Conservation (phyloP, 2,797 vertebrate species). For the Thunnus albacares region DNA sequence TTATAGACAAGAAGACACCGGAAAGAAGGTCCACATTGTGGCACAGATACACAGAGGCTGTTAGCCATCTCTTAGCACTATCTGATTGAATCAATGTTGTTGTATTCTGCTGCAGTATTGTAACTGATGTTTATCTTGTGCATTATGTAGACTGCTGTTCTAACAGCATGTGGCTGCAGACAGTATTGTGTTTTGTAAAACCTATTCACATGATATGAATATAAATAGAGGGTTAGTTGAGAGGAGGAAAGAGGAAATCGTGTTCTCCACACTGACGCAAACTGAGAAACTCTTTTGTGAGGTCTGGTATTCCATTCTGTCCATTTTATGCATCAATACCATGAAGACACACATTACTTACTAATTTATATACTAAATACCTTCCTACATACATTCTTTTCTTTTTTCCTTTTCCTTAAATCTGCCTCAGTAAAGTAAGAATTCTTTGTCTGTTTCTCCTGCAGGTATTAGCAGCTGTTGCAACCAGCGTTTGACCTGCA, state of each 20-base stretch:
- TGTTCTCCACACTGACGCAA: neutral
- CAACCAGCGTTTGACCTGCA: neutral
- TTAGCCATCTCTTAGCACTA: neutral
- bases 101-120: neutral
- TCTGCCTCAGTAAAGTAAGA: accelerated
- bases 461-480: neutral
- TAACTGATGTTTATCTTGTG: neutral
- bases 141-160: neutral
- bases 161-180: constrained; percentile 41
- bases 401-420: neutral
- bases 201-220: constrained; percentile 8
- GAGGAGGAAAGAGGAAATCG: constrained; percentile 16
- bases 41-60: neutral
- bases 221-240: constrained; percentile 7
- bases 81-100: neutral
- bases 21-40: neutral
- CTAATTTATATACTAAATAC: neutral
- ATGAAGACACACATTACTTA: neutral
- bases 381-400: neutral
- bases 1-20: neutral
- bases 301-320: neutral
- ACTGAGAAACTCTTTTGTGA: neutral
- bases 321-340: constrained; percentile 12
- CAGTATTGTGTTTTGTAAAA: constrained; percentile 4
- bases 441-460: constrained; percentile 22